These are phyloP conservation scores for Stigmatopora nigra DNA, from an alignment of 2,113 vertebrate genomes.

Conservation along the genomic window DNA sequence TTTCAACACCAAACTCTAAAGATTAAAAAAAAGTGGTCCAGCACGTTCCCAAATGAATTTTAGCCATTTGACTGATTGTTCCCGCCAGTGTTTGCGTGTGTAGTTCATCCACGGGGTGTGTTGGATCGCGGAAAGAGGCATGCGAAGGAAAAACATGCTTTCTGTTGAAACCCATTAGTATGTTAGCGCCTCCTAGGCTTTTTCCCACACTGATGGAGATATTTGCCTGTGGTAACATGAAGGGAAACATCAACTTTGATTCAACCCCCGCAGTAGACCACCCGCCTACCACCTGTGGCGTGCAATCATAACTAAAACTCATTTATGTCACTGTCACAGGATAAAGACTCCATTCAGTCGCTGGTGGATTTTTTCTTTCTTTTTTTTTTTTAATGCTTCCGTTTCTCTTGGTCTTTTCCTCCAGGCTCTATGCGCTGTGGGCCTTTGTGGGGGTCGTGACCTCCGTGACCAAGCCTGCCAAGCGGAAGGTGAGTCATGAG, in stretches of 20 bases:
- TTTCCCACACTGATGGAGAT: constrained; percentile 2
- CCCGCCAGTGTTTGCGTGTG: constrained; percentile 15
- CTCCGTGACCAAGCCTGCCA: constrained; percentile 54
- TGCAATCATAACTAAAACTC: constrained; percentile 21
- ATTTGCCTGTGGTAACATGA: constrained; percentile 30
- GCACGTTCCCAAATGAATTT: constrained; percentile 19
- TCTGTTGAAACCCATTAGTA: constrained; percentile 47
- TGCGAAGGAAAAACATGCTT: constrained; percentile 42
- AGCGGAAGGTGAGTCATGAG: constrained; percentile 62
- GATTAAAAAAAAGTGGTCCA: constrained; percentile 21
- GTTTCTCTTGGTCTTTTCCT: constrained; percentile 20
- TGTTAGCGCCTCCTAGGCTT: constrained; percentile 29
- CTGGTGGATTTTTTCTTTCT: constrained; percentile 16
- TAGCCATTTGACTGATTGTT: constrained; percentile 25
- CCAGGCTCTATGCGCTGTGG: constrained; percentile 62
- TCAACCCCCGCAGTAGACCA: background rate
- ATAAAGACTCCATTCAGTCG: constrained; percentile 31
- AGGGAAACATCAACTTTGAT: constrained; percentile 34
- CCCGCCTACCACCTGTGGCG: constrained; percentile 27
- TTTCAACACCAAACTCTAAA: constrained; percentile 32
- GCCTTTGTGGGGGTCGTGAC: constrained; percentile 53
- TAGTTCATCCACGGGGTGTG: constrained; percentile 53
- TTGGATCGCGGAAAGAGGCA: constrained; percentile 40
- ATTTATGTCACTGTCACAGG: constrained; percentile 36
- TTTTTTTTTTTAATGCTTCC: constrained; percentile 2